A percentile compares a stretch with the other conserved stretches of the same genome.
These are phyloP conservation scores for Diplodus sargus DNA, from an alignment of 2,797 vertebrate genomes.

Conservation along the genomic window DNA sequence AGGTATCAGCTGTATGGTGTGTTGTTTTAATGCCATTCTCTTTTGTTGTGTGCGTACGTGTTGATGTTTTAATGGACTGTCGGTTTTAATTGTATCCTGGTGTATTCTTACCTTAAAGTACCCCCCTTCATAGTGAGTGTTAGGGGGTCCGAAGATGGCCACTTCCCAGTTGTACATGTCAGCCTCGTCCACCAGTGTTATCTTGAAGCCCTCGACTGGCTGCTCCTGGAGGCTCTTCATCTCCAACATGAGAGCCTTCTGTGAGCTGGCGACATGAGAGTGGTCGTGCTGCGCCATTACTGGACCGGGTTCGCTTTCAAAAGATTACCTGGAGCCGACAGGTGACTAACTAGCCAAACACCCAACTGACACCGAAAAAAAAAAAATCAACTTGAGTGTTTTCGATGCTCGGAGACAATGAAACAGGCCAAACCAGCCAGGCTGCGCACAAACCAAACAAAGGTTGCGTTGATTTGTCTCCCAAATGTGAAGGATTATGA, in stretches of 20 bases:
- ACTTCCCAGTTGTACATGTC: slow-evolving; percentile 99
- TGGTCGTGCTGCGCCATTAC: slow-evolving; percentile 90
- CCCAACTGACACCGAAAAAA: slow-evolving; percentile 37
- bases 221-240: slow-evolving; percentile 98
- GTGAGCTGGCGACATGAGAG: slow-evolving; percentile 92
- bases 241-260: slow-evolving; percentile 95
- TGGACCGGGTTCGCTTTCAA: slow-evolving; percentile 23
- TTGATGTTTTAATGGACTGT: not conserved
- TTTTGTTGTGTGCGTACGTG: not conserved
- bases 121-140: slow-evolving; percentile 96
- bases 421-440: slow-evolving; percentile 72
- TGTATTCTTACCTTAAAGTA: slow-evolving; percentile 93
- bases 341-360: slow-evolving; percentile 58
- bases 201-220: slow-evolving; percentile 97
- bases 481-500: slow-evolving; percentile 39
- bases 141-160: slow-evolving; percentile 97
- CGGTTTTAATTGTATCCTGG: not conserved
- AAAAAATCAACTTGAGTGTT: slow-evolving; percentile 45
- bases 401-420: slow-evolving; percentile 58
- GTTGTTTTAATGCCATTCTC: no score
- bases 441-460: slow-evolving; percentile 55
- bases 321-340: slow-evolving; percentile 44
- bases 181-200: slow-evolving; percentile 95
- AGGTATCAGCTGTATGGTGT: not conserved
- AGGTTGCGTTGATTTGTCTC: slow-evolving; percentile 33